Base-by-base conservation (phyloP, 92 coral and sea anemone species). In the Umimayanthus chanpuru region DNA sequence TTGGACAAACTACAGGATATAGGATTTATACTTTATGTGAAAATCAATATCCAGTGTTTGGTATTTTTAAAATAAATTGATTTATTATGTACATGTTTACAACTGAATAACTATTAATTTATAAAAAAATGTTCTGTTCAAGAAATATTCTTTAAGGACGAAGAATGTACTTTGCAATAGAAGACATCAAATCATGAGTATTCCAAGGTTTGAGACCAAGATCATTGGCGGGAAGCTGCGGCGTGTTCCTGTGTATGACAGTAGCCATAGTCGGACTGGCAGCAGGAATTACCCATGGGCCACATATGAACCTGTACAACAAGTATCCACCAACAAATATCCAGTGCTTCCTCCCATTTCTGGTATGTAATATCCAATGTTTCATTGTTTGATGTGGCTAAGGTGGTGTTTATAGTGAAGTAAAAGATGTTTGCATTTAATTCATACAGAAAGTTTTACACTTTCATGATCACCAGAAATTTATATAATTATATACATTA, bases 171-270 rank as follows among this genome's bases (percentile, higher is more conserved):
- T 32, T 56, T 56, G 3, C 23, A 56, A 56, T 56, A 56, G 20
- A 56, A 56, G 23, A 41, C 64, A 47, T 14, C 72, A 84, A 44
- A 73, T 65, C 82, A 93, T 93, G 96, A 92, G 81, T 39, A 81
- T 87, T n/a, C 90, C 90, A 87, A 89, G 94, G 73, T 94, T 90
- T 85, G 93, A 90, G 44, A 92, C 85, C 29, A 94, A 94, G 92
- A 94, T 94, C 44, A 87, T 94, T 79, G 96, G 90, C 0, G 96
- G 96, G 64, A 94, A 94, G 79, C 79, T 94, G 50, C 90, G 89
- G 6, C 90, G 86, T 2, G 92, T 94, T 55, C 94, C 94, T 20
- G 91, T 91, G 14, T 76, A 87, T 55, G 81, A 79, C 6, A 86
- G 50, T 5, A 44, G 77, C 40, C 78, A 55, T 4, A 10, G 71